Base-by-base conservation (phyloP, 2,113 vertebrate genomes). In the Neolamprologus brichardi region DNA sequence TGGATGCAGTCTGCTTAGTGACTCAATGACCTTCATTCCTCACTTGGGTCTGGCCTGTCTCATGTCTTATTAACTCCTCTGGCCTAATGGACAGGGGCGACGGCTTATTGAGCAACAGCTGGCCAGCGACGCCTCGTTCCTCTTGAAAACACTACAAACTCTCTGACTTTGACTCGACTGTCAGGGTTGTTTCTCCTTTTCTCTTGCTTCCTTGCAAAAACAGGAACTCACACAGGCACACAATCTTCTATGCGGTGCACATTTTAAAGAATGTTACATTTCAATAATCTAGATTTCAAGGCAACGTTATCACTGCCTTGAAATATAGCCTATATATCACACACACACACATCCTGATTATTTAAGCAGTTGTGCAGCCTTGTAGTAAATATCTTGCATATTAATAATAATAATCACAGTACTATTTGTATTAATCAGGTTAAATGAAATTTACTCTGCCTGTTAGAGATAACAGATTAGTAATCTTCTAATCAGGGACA, bases 71-170 rank as follows among this genome's bases (percentile, higher is more conserved):
- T 96, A 96, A 94, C 94, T 94, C 89, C 81, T 92, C 78, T 90
- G 85, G 94, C 91, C 93, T 96, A 94, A 95, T 96, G 94, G 95
- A 96, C 90, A 91, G 87, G 83, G 91, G 93, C 92, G 91, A 95
- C 70, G 92, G 95, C 94, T 96, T 96, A 95, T 95, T 95, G 95
- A 95, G 85, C 93, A 95, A 93, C 95, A 95, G 95, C 95, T 95
- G 94, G 91, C 87, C 32, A 46, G 83, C n/a, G 90, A 93, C 39
- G 37, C 86, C 82, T 83, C 67, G 23, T 83, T 93, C 93, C 91
- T 93, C 88, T 91, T 84, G 51, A 91, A 94, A 92, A 95, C 88
- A 88, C 87, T 44, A 79, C 78, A 87, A 91, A 93, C 90, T 88
- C 72, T 91, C 49, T 82, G 83, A 93, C 90, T 92, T 91, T 88